Evolutionary conservation across 2,113 vertebrate species (phyloP).

Genomic region (zebrafish (Danio rerio)): DNA sequence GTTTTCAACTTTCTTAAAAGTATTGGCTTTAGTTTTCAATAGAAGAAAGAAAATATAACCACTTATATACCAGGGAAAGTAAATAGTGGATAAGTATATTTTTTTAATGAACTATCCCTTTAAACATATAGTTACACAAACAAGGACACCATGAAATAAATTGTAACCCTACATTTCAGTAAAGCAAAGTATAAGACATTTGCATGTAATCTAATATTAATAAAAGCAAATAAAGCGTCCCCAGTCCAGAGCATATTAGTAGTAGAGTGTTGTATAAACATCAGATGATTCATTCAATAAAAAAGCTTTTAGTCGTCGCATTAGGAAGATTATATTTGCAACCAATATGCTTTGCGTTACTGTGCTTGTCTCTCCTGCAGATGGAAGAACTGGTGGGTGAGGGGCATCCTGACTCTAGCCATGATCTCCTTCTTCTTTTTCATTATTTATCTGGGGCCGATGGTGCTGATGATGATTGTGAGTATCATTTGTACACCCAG

Average conservation of each 20-base stretch:
- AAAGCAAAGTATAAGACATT: background rate
- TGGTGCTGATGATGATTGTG: conserved; percentile 98
- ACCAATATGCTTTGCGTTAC: conserved; percentile 9
- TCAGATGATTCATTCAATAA: background rate
- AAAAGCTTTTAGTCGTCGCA: conserved; percentile 22
- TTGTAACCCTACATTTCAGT: too few species aligned
- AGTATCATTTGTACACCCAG: conserved; percentile 66
- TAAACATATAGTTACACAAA: too few species aligned
- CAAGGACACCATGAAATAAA: too few species aligned
- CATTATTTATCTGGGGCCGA: conserved; percentile 97
- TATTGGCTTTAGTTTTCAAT: too few species aligned
- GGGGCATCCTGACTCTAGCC: conserved; percentile 95
- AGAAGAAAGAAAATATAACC: too few species aligned
- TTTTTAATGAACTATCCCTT: too few species aligned
- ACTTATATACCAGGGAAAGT: too few species aligned
- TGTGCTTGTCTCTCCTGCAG: conserved; percentile 68
- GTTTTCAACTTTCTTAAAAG: too few species aligned
- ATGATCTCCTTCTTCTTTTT: conserved; percentile 99
- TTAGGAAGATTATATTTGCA: conserved; percentile 33
- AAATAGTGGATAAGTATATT: too few species aligned
- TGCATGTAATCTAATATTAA: background rate
- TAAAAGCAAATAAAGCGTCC: background rate
- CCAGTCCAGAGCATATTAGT: background rate
- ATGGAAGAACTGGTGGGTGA: conserved; percentile 99
- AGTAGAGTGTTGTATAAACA: background rate